These are phyloP conservation scores for Opisthograptis luteolata DNA, from an alignment of 2,888 invertebrate species.

Conservation along the genomic window DNA sequence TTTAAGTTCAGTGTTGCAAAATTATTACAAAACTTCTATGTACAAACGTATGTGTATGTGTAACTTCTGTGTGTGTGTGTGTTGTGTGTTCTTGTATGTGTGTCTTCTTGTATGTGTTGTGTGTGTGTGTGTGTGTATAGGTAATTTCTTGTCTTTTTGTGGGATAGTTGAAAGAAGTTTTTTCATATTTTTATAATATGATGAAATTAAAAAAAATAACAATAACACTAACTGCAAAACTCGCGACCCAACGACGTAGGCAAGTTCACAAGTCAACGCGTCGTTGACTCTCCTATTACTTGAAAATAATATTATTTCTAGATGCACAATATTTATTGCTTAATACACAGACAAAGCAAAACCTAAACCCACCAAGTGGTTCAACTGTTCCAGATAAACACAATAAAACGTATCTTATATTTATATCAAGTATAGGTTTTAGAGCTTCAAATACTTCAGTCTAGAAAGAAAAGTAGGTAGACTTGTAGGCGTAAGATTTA, in stretches of 20 bases:
- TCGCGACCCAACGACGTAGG: not conserved
- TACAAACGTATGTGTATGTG: too few relatives aligned
- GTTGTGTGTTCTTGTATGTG: too few relatives aligned
- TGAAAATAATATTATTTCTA: slow-evolving; percentile 9
- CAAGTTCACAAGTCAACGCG: slow-evolving; percentile 4
- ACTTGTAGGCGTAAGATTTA: slow-evolving; percentile 49
- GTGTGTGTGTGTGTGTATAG: too few relatives aligned
- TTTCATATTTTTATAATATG: too few relatives aligned
- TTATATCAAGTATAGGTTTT: slow-evolving; percentile 5
- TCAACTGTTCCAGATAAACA: slow-evolving; percentile 15
- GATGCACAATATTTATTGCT: slow-evolving; percentile 14
- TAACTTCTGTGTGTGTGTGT: too few relatives aligned
- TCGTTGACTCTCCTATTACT: not conserved
- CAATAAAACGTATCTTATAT: slow-evolving; percentile 15
- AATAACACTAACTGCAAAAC: not conserved
- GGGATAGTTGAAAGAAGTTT: too few relatives aligned
- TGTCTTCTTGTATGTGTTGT: too few relatives aligned
- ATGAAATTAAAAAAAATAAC: not conserved
- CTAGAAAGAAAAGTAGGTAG: slow-evolving; percentile 42
- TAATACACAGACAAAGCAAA: slow-evolving; percentile 16
- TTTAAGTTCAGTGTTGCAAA: too few relatives aligned
- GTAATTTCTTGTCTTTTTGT: too few relatives aligned
- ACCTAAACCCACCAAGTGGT: slow-evolving; percentile 2
- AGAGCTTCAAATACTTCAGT: slow-evolving; percentile 15
- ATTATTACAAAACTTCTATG: too few relatives aligned